These are phyloP conservation scores for Selene dorsalis DNA, from an alignment of 2,797 vertebrate genomes.

Conservation along the genomic window DNA sequence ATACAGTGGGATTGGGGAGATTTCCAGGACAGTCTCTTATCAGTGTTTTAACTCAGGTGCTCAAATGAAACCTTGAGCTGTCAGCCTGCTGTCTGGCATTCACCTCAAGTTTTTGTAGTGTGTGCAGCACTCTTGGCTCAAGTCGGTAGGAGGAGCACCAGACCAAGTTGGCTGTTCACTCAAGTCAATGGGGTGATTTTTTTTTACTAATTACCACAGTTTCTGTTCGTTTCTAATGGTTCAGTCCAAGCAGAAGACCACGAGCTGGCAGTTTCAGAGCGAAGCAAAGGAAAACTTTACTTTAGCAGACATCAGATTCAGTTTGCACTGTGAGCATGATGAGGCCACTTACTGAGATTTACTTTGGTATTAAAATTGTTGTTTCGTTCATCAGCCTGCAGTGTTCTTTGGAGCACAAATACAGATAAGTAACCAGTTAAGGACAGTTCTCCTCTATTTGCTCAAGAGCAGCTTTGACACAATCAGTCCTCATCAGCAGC, in stretches of 20 bases:
- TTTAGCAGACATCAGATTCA: too few relatives aligned
- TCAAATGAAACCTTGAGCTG: neutral
- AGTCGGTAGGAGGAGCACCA: neutral
- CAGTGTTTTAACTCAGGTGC: neutral
- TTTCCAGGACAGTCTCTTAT: conserved; percentile 15
- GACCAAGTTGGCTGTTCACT: conserved; percentile 3
- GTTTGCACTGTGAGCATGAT: neutral
- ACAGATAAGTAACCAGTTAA: conserved; percentile 18
- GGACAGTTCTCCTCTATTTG: neutral
- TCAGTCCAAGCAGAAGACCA: neutral
- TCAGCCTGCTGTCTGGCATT: neutral
- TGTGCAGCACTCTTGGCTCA: neutral
- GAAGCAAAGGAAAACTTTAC: conserved; percentile 19
- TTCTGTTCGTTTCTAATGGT: conserved; percentile 15
- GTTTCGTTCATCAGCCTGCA: conserved; percentile 20
- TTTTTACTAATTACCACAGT: neutral
- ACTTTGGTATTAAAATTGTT: conserved; percentile 28
- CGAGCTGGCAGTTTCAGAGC: conserved; percentile 11
- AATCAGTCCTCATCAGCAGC: conserved; percentile 5
- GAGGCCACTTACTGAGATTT: conserved; percentile 14
- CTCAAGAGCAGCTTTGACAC: neutral
- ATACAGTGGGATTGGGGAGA: conserved; percentile 3
- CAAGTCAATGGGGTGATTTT: neutral
- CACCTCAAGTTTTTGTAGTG: neutral
- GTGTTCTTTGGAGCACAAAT: conserved; percentile 19